Evolutionary conservation across 2,797 vertebrate species (phyloP).

Genomic region (Numenius phaeopus): DNA sequence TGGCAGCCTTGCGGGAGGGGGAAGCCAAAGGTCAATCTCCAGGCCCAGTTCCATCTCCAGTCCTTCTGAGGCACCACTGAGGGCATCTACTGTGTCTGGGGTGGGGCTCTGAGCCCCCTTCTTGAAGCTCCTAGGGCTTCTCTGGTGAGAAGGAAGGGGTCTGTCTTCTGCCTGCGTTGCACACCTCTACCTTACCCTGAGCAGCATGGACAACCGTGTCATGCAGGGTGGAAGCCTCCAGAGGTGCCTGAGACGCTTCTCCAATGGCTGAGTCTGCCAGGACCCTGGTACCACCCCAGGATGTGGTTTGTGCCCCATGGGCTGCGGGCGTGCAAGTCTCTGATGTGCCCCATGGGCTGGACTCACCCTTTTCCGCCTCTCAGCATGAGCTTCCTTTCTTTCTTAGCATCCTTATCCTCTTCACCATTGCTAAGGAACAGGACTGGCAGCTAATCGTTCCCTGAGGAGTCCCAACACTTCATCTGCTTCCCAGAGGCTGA

Average conservation of each 20-base stretch:
- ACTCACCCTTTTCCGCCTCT: neutral
- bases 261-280: neutral
- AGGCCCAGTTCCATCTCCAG: neutral
- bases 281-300: neutral
- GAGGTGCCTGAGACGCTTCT: neutral
- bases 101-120: neutral
- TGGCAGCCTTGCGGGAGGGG: neutral
- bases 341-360: neutral
- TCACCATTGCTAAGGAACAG: neutral
- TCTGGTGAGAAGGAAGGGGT: neutral
- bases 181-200: neutral
- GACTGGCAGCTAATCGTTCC: neutral
- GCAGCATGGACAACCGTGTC: fast-evolving
- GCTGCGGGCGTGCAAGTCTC: neutral
- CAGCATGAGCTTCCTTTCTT: neutral
- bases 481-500: neutral
- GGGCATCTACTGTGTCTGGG: fast-evolving
- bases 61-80: neutral
- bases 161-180: neutral
- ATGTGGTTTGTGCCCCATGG: neutral
- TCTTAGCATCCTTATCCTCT: neutral
- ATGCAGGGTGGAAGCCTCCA: neutral
- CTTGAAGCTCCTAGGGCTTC: neutral
- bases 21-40: neutral
- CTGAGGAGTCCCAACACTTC: neutral